A percentile compares a stretch with the other conserved stretches of the same genome.
These are phyloP conservation scores for Nemapogon koenigi DNA, from an alignment of 2,888 invertebrate species.

Conservation along the genomic window DNA sequence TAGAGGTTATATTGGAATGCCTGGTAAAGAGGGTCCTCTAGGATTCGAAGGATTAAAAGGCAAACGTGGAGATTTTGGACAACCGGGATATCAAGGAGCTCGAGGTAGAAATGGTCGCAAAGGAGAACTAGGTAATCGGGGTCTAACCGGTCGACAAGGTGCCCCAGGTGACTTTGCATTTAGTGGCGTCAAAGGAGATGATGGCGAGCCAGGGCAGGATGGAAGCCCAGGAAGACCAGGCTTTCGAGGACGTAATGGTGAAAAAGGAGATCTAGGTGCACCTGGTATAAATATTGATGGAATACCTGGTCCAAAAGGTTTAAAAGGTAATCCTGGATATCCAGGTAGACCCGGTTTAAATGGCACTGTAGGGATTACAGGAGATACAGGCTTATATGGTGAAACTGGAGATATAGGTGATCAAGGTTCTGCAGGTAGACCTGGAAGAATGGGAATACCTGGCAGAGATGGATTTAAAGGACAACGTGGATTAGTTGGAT, in stretches of 20 bases:
- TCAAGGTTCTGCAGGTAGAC: slow-evolving; percentile 53
- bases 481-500: slow-evolving; percentile 35
- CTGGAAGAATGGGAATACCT: slow-evolving; percentile 63
- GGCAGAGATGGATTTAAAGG: slow-evolving; percentile 69
- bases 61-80: slow-evolving; percentile 64
- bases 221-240: slow-evolving; percentile 31
- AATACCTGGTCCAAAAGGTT: slow-evolving; percentile 68
- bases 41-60: slow-evolving; percentile 60
- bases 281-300: slow-evolving; percentile 54
- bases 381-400: slow-evolving; percentile 59
- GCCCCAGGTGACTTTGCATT: slow-evolving; percentile 25
- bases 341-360: slow-evolving; percentile 48
- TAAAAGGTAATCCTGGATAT: slow-evolving; percentile 65
- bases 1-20: slow-evolving; percentile 20
- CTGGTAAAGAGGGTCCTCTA: slow-evolving; percentile 31
- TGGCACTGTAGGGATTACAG: slow-evolving; percentile 64
- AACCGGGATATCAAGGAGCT: slow-evolving; percentile 71
- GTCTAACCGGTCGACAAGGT: slow-evolving; percentile 54
- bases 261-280: slow-evolving; percentile 62
- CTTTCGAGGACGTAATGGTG: slow-evolving; percentile 59
- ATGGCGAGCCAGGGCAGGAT: slow-evolving; percentile 40
- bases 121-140: slow-evolving; percentile 70
- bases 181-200: slow-evolving; percentile 54
- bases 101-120: slow-evolving; percentile 60
- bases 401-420: slow-evolving; percentile 53